Evolutionary conservation across 2,888 invertebrate genomes (phyloP).

Genomic region (Philereme transversata): DNA sequence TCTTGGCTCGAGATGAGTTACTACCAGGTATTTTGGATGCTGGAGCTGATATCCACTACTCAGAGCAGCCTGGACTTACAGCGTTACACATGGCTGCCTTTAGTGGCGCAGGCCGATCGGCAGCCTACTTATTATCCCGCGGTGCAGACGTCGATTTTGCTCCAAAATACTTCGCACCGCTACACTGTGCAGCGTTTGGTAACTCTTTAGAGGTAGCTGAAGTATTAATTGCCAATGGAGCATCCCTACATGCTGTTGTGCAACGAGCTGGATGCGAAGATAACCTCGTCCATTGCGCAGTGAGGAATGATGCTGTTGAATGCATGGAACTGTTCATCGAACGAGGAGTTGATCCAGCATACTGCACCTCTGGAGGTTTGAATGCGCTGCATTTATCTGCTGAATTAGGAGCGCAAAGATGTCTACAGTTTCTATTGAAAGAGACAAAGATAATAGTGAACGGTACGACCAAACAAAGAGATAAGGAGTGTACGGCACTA

Average conservation of each 20-base stretch:
- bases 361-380: slow-evolving; percentile 88
- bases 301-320: slow-evolving; percentile 90
- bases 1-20: slow-evolving; percentile 88
- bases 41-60: slow-evolving; percentile 88
- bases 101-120: slow-evolving; percentile 88
- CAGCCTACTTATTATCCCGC: slow-evolving; percentile 86
- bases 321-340: slow-evolving; percentile 90
- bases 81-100: slow-evolving; percentile 91
- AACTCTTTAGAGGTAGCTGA: slow-evolving; percentile 92
- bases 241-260: slow-evolving; percentile 87
- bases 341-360: slow-evolving; percentile 90
- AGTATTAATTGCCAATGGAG: slow-evolving; percentile 88
- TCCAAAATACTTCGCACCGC: slow-evolving; percentile 89
- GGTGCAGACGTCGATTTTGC: slow-evolving; percentile 88
- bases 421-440: slow-evolving; percentile 89
- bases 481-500: slow-evolving; percentile 90
- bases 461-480: slow-evolving; percentile 87
- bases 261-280: slow-evolving; percentile 88
- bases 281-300: slow-evolving; percentile 92
- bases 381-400: slow-evolving; percentile 92
- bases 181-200: slow-evolving; percentile 95
- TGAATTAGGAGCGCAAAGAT: slow-evolving; percentile 89
- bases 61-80: slow-evolving; percentile 89
- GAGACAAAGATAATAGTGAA: slow-evolving; percentile 89
- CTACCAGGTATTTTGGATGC: slow-evolving; percentile 86